Conservation (phyloP, 1,140 invertebrate species). For the Pissodes strobi region DNA sequence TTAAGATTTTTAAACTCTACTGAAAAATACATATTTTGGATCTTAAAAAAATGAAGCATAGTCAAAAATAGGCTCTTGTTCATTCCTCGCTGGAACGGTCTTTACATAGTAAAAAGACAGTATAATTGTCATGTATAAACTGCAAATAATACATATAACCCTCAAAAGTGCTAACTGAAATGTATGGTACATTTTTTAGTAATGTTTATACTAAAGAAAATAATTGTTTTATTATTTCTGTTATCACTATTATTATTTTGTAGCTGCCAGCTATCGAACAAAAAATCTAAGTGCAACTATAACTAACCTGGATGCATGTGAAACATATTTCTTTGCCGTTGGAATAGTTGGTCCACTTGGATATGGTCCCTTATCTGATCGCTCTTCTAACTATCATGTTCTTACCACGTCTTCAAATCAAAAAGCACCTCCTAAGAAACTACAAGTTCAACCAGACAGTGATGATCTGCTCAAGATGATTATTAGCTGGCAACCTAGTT, state of each 20-base stretch:
- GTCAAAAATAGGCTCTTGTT: no score
- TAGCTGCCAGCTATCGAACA: slow-evolving; percentile 63
- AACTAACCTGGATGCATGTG: slow-evolving; percentile 70
- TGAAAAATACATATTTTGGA: no score
- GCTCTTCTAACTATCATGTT: slow-evolving; percentile 47
- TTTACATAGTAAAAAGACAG: no score
- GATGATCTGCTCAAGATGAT: slow-evolving; percentile 49
- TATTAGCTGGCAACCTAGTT: slow-evolving; percentile 58
- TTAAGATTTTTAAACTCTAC: no score
- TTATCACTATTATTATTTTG: slow-evolving; percentile 40
- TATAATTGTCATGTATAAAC: no score
- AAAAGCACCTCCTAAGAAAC: slow-evolving; percentile 64
- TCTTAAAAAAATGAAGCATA: no score
- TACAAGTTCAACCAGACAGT: slow-evolving; percentile 51
- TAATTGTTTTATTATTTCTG: background rate
- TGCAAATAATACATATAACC: no score
- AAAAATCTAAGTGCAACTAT: slow-evolving; percentile 63
- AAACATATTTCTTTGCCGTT: slow-evolving; percentile 74
- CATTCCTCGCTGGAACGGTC: no score
- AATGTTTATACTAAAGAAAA: background rate
- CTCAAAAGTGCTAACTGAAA: no score
- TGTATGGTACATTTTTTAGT: no score
- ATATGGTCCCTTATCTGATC: slow-evolving; percentile 64
- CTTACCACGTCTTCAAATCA: slow-evolving; percentile 68
- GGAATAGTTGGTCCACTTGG: slow-evolving; percentile 67